Evolutionary conservation across 2,797 vertebrate species (phyloP), one percentile per base, ranked within the genome.

Genomic region (Masticophis lateralis): DNA sequence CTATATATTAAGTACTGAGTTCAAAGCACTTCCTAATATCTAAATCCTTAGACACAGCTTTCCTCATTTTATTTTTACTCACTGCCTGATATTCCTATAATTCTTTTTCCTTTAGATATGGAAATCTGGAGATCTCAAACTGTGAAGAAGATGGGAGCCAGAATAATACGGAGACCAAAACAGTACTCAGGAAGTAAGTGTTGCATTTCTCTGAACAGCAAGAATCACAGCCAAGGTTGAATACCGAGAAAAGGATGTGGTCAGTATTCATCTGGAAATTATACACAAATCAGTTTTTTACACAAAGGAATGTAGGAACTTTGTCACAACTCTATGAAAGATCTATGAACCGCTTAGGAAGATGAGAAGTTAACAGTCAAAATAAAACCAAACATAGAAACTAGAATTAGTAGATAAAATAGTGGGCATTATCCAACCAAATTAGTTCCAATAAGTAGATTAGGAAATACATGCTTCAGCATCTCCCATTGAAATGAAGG

Each of bases 121-220:
- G 97, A 94, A 95, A 96, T 93, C 92, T 97, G 93, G 96, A 97
- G 53, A 94, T 91, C 91, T 95, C 95, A 89, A 94, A 60, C 95
- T 97, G 94, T 94, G 98, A 97, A 96, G 97, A 97, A 27, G 93
- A 92, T 51, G 95, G 92, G 89, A 95, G 69, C 90, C 94, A 94
- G 69, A 97, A 95, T 90, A 97, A 96, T 3, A 89, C 95, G 0
- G 97, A 97, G 94, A 96, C 97, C 56, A 97, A 91, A 90, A 57
- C 92, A 0, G 97, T 97, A 56, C 96, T 98, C 96, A 96, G 96
- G 95, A 98, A 92, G 98, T 98, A 94, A 97, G 98, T 98, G 16
- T 61, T 32, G 10, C 25, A 95, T 93, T 92, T 16, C 88, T 56
- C 5, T 27, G 59, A 28, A 1, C 12, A 59, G 20, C 0, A 0